Conservation (phyloP, 2,113 vertebrate species). For the Rhodinocichla rosea region DNA sequence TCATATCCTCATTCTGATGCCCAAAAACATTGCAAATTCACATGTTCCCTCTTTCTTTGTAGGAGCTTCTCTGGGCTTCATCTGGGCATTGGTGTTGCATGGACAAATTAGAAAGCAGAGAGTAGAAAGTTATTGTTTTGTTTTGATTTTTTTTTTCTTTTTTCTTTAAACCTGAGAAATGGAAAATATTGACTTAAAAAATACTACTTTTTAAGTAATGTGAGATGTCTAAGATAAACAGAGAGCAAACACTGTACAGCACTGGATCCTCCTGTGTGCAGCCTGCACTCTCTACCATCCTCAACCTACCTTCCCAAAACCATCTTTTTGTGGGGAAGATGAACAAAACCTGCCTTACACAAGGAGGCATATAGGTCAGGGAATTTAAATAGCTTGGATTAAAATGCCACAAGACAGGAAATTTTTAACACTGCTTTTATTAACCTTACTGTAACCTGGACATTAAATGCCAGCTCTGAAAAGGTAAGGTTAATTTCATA, state of each 20-base stretch:
- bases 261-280: not conserved
- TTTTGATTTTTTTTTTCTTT: not conserved
- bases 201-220: not conserved
- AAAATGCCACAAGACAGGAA: not conserved
- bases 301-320: not conserved
- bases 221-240: not conserved
- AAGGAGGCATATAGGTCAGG: not conserved
- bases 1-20: not conserved
- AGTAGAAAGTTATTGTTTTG: not conserved
- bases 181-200: not conserved
- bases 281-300: not conserved
- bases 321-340: not conserved
- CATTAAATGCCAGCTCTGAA: not conserved
- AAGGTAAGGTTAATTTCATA: not conserved
- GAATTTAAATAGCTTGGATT: not conserved
- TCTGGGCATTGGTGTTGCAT: not conserved
- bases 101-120: not conserved
- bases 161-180: not conserved
- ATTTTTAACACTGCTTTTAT: conserved; percentile 4
- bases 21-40: not conserved
- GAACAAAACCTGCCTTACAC: not conserved
- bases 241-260: not conserved
- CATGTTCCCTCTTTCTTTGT: not conserved
- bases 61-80: not conserved
- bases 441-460: not conserved